Evolutionary conservation across 2,888 invertebrate species (phyloP), one percentile per base, ranked within the genome.

Genomic region (Habrosyne pyritoides): DNA sequence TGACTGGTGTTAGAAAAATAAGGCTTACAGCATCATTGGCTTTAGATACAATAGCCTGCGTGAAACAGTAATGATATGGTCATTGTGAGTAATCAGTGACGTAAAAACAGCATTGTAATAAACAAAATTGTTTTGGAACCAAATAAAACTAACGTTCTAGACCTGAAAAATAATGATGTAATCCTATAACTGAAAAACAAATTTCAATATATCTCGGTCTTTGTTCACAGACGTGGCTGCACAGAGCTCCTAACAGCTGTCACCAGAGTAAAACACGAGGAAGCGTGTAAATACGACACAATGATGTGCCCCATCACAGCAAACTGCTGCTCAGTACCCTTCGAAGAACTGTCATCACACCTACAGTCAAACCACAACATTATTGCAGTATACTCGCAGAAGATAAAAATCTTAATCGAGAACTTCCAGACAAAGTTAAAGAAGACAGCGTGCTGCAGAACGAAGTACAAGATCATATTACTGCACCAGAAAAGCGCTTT

Each of bases 401-500:
- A 91, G 72, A 91, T 92, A 62, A 92, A 91, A 60, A 91, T 93
- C 64, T 76, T 91, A 50, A 91, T 93, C 66, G 92, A 91, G 68
- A 91, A 91, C 75, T 92, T 93, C 77, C 90, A 91, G 67, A 88
- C 88, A 0, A 93, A 92, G 58, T 79, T 93, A 26, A 91, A 89
- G 70, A 90, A 90, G 61, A 91, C 92, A 1, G 91, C 91, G 1
- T 92, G 89, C 72, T 91, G 91, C 64, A 76, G 89, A 73, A 91
- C 92, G 0, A 93, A 93, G 63, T 93, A 93, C 76, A 92, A 92
- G 69, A 91, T 93, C 24, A 81, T 91, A 7, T 64, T 93, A 2
- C 78, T 93, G 0, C 84, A 91, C 57, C 87, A 91, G 60, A 91
- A 91, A 71, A 90, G 91, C 69, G 92, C 91, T 12, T 93, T 93